Conservation (phyloP, 2,797 vertebrate species). For the Oreochromis mossambicus region DNA sequence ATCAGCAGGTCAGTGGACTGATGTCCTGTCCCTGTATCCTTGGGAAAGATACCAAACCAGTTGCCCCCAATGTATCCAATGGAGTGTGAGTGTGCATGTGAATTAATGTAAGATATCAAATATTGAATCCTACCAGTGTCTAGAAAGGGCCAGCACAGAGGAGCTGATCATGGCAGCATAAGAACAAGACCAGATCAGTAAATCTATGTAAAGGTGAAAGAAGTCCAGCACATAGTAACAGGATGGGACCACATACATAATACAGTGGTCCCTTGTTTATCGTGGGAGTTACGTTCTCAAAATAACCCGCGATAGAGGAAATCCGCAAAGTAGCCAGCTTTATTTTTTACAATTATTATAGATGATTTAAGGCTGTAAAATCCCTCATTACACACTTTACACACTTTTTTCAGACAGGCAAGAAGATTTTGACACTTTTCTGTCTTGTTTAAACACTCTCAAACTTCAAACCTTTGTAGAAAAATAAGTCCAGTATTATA, state of each 20-base stretch:
- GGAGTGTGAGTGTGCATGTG: rapidly evolving
- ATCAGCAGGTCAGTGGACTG: background rate
- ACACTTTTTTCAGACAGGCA: no score
- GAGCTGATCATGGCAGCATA: background rate
- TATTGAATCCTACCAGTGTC: background rate
- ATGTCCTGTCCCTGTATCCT: background rate
- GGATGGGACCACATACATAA: background rate
- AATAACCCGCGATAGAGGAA: no score
- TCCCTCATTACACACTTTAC: no score
- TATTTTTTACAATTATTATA: no score
- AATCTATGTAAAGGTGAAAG: background rate
- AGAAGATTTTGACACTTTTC: no score
- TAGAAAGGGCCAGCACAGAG: background rate
- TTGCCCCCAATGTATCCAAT: background rate
- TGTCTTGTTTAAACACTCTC: no score
- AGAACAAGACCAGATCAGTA: background rate
- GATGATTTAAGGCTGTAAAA: no score
- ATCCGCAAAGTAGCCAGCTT: no score
- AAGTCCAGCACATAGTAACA: background rate
- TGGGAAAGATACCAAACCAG: background rate
- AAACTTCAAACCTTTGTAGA: no score
- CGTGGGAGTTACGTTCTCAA: no score
- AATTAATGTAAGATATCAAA: background rate
- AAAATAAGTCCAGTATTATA: no score
- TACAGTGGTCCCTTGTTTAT: no score